Evolutionary conservation across 2,797 vertebrate species (phyloP), one percentile per base, ranked within the genome.

Genomic region (Gadopsis bispinosus): DNA sequence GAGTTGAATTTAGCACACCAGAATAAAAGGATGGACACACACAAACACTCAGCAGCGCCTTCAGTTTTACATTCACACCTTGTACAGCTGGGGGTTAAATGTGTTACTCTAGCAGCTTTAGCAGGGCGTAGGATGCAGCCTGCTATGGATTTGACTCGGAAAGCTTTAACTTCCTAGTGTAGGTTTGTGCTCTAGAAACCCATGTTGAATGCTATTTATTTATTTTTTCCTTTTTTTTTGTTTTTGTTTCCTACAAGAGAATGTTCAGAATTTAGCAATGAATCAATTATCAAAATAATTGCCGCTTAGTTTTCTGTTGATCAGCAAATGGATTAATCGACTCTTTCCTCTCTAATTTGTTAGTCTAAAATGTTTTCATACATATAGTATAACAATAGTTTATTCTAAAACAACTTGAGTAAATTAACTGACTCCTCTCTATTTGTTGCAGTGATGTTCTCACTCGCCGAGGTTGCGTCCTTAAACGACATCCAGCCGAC

Each of bases 401-500:
- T 41, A 41, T 31, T 20, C 3, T 48, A 12, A 47, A 37, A 54
- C 20, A 20, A n/a, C 4, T 7, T 48, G 8, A 66, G 14, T 50
- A 37, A n/a, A 75, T 71, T 41, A 54, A 85, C 22, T 66, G 31
- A 73, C 90, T 90, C 85, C 74, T 64, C 73, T 92, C 64, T 87
- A 26, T 96, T 41, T 81, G 39, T 92, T 96, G 61, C 92, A 99
- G 98, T 93, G 95, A 99, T 99, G 98, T 99, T 99, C 94, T 97
- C 98, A 77, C 97, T 99, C 91, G 97, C 98, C 37, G 98, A 99
- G 96, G 97, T 99, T 94, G 98, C 98, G 68, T 99, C 98, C 7
- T 93, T 99, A 91, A 99, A 97, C 88, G 98, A 99, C 93, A 97
- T 99, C 92, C 98, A 99, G 91, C 98, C 98, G 56, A 99, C 98